Conservation (phyloP, 2,797 vertebrate species). For the Acanthiza pusilla region DNA sequence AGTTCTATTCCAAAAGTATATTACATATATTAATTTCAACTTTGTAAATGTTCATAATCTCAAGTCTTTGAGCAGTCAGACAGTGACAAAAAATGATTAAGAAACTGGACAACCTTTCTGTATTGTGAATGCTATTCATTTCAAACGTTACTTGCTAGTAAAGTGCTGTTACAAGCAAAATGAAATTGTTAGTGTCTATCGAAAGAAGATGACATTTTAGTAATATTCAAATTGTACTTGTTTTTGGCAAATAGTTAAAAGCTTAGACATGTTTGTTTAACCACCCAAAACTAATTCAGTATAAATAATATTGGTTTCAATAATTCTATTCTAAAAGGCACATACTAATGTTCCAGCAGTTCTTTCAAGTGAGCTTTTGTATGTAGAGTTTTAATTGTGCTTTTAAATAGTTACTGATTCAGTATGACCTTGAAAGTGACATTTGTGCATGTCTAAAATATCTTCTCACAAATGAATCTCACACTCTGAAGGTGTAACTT, state of each 20-base stretch:
- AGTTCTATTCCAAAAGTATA: conserved; percentile 60
- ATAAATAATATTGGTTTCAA: conserved; percentile 68
- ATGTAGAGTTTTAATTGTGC: conserved; percentile 74
- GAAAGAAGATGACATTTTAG: conserved; percentile 48
- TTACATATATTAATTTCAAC: conserved; percentile 58
- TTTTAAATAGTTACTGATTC: conserved; percentile 72
- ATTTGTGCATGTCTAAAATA: conserved; percentile 66
- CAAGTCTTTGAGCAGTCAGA: conserved; percentile 38
- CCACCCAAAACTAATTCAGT: conserved; percentile 47
- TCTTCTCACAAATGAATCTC: conserved; percentile 55
- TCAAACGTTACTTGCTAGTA: conserved; percentile 55
- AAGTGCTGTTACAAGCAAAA: conserved; percentile 66
- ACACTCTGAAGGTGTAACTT: conserved; percentile 41
- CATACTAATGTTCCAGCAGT: conserved; percentile 74
- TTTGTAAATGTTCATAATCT: conserved; percentile 45
- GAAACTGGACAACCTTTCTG: background rate
- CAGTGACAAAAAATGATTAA: conserved; percentile 15
- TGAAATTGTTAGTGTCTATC: conserved; percentile 36
- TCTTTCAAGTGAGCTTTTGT: conserved; percentile 71
- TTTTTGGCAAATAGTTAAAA: conserved; percentile 72
- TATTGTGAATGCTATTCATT: conserved; percentile 36
- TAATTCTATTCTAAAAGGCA: conserved; percentile 75
- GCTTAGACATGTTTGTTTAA: conserved; percentile 47
- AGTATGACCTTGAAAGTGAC: conserved; percentile 71
- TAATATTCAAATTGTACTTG: conserved; percentile 40